These are phyloP conservation scores for Abramis brama DNA, from an alignment of 2,113 vertebrate genomes.

Conservation along the genomic window DNA sequence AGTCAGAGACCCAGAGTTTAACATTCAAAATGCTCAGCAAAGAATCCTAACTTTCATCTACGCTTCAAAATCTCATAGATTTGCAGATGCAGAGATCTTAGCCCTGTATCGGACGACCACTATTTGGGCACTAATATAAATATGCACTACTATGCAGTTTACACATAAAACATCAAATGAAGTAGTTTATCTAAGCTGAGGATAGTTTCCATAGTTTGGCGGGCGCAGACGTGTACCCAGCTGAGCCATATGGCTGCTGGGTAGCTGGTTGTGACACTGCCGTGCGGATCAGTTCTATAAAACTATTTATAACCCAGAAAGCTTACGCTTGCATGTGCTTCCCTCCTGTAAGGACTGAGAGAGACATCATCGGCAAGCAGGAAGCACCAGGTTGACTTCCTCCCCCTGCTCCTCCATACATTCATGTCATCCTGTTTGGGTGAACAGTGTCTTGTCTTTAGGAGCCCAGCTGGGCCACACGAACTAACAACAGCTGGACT, in stretches of 20 bases:
- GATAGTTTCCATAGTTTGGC: neutral
- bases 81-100: no score
- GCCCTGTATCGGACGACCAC: no score
- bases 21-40: neutral
- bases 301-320: conserved; percentile 51
- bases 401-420: conserved; percentile 33
- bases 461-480: conserved; percentile 53
- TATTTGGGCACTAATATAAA: no score
- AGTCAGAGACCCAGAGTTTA: neutral
- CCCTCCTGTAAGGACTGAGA: conserved; percentile 35
- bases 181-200: neutral
- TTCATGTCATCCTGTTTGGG: conserved; percentile 50
- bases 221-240: neutral
- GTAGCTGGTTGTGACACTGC: conserved; percentile 19
- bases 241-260: conserved; percentile 19
- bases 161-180: neutral
- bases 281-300: neutral
- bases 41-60: neutral
- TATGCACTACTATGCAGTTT: neutral
- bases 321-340: conserved; percentile 12
- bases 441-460: conserved; percentile 40
- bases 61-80: neutral
- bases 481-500: conserved; percentile 58
- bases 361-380: conserved; percentile 37
- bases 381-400: conserved; percentile 52